These are phyloP conservation scores for Cremastinae sp. DNA, from an alignment of 2,888 invertebrate genomes.

Conservation along the genomic window DNA sequence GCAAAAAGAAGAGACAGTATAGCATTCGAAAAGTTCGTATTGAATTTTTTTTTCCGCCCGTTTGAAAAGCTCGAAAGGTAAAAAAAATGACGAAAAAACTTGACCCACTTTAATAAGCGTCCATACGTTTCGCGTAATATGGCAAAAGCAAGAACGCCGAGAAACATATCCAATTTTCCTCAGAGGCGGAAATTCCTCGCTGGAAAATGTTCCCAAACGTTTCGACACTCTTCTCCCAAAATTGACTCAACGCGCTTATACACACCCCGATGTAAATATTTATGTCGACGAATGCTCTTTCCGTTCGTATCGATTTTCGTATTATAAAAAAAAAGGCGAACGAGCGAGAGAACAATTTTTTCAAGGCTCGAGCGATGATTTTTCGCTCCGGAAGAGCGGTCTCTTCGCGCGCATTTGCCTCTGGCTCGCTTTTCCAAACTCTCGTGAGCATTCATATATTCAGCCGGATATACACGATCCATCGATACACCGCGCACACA, in stretches of 20 bases:
- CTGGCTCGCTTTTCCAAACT: slow-evolving; percentile 20
- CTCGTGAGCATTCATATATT: slow-evolving; percentile 53
- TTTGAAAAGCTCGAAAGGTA: slow-evolving; percentile 72
- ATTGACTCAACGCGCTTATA: background rate
- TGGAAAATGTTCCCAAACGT: no score
- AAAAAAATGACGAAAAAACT: slow-evolving; percentile 15
- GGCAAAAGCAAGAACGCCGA: slow-evolving; percentile 31
- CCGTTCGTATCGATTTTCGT: slow-evolving; percentile 9
- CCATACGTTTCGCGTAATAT: slow-evolving; percentile 1
- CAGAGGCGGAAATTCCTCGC: no score
- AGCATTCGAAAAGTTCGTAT: no score
- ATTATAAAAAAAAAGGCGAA: background rate
- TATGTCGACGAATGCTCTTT: background rate
- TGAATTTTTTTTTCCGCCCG: slow-evolving; percentile 54
- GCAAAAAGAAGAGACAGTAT: no score
- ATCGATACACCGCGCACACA: slow-evolving; percentile 38
- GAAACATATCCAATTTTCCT: background rate
- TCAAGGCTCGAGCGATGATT: slow-evolving; percentile 44
- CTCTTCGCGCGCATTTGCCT: slow-evolving; percentile 43
- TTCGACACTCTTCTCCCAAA: background rate
- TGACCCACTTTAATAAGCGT: slow-evolving; percentile 30
- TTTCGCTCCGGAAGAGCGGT: slow-evolving; percentile 55
- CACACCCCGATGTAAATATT: background rate
- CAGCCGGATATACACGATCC: slow-evolving; percentile 50
- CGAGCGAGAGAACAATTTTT: slow-evolving; percentile 13